These are phyloP conservation scores for Clunio marinus DNA, from an alignment of 2,888 invertebrate genomes.

Conservation along the genomic window DNA sequence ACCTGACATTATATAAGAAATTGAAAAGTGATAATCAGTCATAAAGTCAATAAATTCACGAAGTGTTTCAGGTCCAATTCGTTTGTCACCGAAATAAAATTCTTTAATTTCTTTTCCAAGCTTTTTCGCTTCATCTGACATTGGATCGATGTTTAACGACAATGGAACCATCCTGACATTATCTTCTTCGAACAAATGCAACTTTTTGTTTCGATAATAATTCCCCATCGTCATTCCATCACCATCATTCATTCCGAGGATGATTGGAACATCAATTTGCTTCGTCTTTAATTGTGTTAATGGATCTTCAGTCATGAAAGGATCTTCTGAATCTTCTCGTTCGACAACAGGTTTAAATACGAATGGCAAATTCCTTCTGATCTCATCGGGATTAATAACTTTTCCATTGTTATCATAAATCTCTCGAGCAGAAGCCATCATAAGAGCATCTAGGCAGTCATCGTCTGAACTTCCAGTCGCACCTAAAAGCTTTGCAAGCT, in stretches of 20 bases:
- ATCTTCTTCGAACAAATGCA: constrained; percentile 45
- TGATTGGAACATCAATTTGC: constrained; percentile 53
- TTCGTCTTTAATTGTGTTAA: constrained; percentile 46
- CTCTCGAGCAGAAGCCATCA: constrained; percentile 41
- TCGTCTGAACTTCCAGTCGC: constrained; percentile 40
- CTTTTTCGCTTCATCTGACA: constrained; percentile 41
- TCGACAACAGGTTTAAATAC: constrained; percentile 47
- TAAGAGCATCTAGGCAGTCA: constrained; percentile 40
- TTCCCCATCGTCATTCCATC: constrained; percentile 53
- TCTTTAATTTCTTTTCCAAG: constrained; percentile 45
- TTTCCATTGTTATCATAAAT: constrained; percentile 43
- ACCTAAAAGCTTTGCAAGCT: constrained; percentile 45
- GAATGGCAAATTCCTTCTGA: constrained; percentile 46
- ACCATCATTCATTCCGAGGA: constrained; percentile 56
- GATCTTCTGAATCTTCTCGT: constrained; percentile 43
- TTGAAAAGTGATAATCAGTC: constrained; percentile 51
- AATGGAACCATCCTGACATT: constrained; percentile 46
- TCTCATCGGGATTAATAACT: constrained; percentile 46
- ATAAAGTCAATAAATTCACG: constrained; percentile 53
- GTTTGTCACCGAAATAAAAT: constrained; percentile 53
- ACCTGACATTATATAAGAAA: constrained; percentile 45
- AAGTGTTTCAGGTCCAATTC: constrained; percentile 48
- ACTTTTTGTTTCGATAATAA: constrained; percentile 43
- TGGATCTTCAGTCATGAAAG: constrained; percentile 47
- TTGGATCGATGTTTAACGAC: constrained; percentile 42